Percentiles rank a stretch among this genome's conserved stretches.
phyloP scores from a whole-genome alignment of 2,888 invertebrate species.

The Pilophorus perplexus region DNA sequence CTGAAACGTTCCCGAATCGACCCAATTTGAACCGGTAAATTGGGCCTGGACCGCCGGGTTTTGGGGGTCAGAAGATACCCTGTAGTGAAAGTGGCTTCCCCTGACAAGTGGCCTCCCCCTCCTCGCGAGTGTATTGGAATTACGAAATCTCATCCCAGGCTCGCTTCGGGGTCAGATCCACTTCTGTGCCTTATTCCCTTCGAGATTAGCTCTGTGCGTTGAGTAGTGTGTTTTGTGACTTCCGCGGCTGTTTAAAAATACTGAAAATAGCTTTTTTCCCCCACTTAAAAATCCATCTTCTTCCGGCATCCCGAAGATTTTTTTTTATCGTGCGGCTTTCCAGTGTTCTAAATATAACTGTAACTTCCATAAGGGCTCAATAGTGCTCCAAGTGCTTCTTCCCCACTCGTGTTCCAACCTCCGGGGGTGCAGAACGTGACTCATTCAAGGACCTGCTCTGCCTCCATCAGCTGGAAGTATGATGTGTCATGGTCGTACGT shows the following conservation, averaged over 20 bases:
- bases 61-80: too few species aligned
- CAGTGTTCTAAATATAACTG: too few species aligned
- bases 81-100: constrained; percentile 26
- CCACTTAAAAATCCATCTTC: too few species aligned
- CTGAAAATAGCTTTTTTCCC: too few species aligned
- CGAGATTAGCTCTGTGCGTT: constrained; percentile 11
- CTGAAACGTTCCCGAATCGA: constrained; percentile 11
- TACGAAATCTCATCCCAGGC: constrained; percentile 28
- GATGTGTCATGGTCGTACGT: constrained; percentile 49
- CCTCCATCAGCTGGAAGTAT: constrained; percentile 40
- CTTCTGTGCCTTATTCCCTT: constrained; percentile 19
- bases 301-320: too few species aligned
- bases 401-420: too few species aligned
- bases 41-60: neutral
- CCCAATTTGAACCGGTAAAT: neutral
- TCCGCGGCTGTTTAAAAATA: too few species aligned
- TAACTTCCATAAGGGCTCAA: constrained; percentile 21
- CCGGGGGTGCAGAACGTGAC: too few species aligned
- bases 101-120: constrained; percentile 7
- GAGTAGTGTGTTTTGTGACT: neutral
- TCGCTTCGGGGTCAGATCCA: constrained; percentile 29
- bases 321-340: too few species aligned
- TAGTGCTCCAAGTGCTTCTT: too few species aligned
- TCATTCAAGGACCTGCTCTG: too few species aligned
- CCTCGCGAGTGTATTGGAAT: constrained; percentile 12